A percentile compares a stretch with the other conserved stretches of the same genome.
Conservation (phyloP, 2,113 vertebrate genomes). For the Donacobius atricapilla region DNA sequence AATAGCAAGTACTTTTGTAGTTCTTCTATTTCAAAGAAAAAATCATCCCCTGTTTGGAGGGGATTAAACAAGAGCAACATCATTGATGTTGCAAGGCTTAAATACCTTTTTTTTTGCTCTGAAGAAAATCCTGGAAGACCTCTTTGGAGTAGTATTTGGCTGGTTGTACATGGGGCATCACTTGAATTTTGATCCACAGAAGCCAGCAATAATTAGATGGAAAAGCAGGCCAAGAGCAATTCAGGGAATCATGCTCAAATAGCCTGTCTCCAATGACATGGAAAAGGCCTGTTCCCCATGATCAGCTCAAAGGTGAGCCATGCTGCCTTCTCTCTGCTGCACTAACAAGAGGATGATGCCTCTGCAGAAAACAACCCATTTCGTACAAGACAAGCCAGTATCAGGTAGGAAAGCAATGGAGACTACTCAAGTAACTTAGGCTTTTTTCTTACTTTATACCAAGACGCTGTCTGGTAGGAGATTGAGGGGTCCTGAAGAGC, state of each 20-base stretch:
- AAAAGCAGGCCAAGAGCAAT: neutral
- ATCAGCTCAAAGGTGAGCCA: neutral
- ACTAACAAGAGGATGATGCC: neutral
- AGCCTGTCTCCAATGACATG: neutral
- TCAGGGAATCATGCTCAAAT: neutral
- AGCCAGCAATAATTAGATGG: neutral
- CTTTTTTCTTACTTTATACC: conserved; percentile 71
- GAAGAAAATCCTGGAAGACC: neutral
- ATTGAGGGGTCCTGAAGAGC: conserved; percentile 15
- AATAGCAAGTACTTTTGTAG: neutral
- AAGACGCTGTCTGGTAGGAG: conserved; percentile 27
- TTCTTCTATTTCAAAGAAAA: neutral
- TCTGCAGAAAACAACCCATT: neutral
- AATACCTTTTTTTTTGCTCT: neutral
- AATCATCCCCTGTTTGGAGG: neutral
- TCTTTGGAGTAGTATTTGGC: neutral
- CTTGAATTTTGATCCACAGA: neutral
- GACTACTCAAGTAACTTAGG: neutral
- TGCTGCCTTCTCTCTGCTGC: neutral
- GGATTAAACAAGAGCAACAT: neutral
- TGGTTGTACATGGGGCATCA: neutral
- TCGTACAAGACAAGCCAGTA: neutral
- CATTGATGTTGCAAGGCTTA: neutral
- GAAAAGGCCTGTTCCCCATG: rapidly evolving
- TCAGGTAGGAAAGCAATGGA: neutral